phyloP scores from a whole-genome alignment of 2,113 vertebrate species.

The Cyprinodon variegatus region DNA sequence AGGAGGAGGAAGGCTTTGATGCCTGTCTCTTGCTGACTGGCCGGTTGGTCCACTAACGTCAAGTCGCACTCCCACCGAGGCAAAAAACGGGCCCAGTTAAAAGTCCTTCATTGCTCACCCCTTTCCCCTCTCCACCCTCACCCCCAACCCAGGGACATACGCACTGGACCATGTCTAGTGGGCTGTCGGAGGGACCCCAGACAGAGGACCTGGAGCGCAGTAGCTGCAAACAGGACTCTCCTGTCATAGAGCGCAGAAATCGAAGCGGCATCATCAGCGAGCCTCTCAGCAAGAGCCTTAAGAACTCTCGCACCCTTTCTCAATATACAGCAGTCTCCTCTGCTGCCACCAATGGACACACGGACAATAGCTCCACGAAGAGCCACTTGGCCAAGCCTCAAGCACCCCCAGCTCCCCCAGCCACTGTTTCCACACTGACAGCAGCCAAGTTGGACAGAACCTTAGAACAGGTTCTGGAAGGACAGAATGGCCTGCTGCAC shows the following conservation, averaged over 20 bases:
- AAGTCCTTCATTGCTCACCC: constrained; percentile 59
- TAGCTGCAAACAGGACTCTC: constrained; percentile 81
- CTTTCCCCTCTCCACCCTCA: constrained; percentile 73
- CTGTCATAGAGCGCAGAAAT: constrained; percentile 89
- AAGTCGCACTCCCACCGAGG: constrained; percentile 66
- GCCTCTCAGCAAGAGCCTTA: constrained; percentile 97
- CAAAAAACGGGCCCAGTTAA: constrained; percentile 61
- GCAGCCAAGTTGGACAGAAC: constrained; percentile 93
- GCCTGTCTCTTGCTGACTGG: constrained; percentile 75
- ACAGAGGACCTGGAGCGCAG: constrained; percentile 86
- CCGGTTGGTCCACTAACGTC: constrained; percentile 59
- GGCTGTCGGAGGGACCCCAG: constrained; percentile 86
- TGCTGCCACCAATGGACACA: constrained; percentile 86
- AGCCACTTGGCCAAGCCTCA: constrained; percentile 89
- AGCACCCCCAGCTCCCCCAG: constrained; percentile 86
- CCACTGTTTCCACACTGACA: constrained; percentile 73
- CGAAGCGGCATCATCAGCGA: constrained; percentile 97
- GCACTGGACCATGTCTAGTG: constrained; percentile 90
- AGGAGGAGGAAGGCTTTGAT: constrained; percentile 68
- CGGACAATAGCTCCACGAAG: constrained; percentile 82
- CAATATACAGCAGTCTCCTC: constrained; percentile 92
- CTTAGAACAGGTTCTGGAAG: constrained; percentile 92
- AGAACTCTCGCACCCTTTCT: constrained; percentile 93
- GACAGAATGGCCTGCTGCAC: constrained; percentile 95
- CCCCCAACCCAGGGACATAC: constrained; percentile 66